phyloP scores from a whole-genome alignment of 35 echinoderm and acorn worm species.

The Heliocidaris tuberculata region DNA sequence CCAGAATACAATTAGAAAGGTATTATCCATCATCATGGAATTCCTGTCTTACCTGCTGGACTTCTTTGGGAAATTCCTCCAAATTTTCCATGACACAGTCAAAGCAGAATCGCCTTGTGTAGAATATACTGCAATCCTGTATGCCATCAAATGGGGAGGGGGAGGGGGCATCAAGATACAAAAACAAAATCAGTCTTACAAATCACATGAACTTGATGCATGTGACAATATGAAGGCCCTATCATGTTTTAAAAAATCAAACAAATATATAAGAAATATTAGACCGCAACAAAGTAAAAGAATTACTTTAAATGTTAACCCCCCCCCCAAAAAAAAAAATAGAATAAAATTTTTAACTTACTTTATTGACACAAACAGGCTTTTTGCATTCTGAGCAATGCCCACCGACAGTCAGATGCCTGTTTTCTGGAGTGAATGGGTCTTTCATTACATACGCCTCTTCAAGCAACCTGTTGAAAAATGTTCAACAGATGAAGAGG shows the following conservation, averaged over 20 bases:
- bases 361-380: conserved; percentile 38
- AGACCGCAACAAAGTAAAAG: background rate
- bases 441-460: conserved; percentile 56
- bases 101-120: conserved; percentile 50
- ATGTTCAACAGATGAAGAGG: background rate
- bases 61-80: conserved; percentile 50
- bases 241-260: too few relatives aligned
- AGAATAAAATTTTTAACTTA: background rate
- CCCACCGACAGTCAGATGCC: conserved; percentile 24
- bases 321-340: too few relatives aligned
- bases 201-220: too few relatives aligned
- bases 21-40: too few relatives aligned
- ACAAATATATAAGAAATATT: background rate
- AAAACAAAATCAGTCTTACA: too few relatives aligned
- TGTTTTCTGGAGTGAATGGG: conserved; percentile 52
- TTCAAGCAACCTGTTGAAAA: conserved; percentile 43
- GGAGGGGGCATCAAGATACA: too few relatives aligned
- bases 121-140: conserved; percentile 53
- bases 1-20: too few relatives aligned
- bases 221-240: too few relatives aligned
- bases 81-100: conserved; percentile 36
- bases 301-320: background rate
- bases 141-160: too few relatives aligned
- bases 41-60: conserved; percentile 38
- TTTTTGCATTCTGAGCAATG: conserved; percentile 47